Base-by-base conservation (phyloP, 2,888 invertebrate species). In the Priocnemis perturbator region DNA sequence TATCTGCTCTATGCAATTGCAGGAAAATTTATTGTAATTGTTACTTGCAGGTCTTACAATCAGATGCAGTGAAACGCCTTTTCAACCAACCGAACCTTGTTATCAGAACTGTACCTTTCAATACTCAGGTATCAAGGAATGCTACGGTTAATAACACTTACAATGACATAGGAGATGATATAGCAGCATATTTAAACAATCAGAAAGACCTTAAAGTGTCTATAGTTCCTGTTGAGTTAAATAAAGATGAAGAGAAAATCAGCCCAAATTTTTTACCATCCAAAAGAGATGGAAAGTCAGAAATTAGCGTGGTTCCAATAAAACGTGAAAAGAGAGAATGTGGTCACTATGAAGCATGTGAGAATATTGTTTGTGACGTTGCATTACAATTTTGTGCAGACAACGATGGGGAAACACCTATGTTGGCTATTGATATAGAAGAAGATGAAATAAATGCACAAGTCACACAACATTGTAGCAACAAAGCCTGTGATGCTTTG, bases 1-100 rank as follows among this genome's bases (percentile, higher is more conserved):
- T 5, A 3, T 26, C 5, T 26, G 26, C 5, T 5, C 5, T 45
- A 56, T 15, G 14, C 20, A 17, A 5, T 45, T 60, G 19, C 61
- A 17, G 52, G 21, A 11, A 9, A 7, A 7, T 37, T 37, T 3
- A 37, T 37, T 37, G 56, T 55, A 3, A 5, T 53, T 61, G 17
- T 61, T 60, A 47, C 55, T 76, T 68, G 0, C 67, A 88, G 87
- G 81, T 88, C 1, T 69, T 88, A 4, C 81, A 87, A 37, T 86
- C 88, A 0, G 87, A 87, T 7, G 75, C 85, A 7, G 86, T 88
- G 1, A 83, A 85, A 68, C 78, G 87, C 19, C 78, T 88, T 4
- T 78, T 87, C n/a, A 86, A 77, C 66, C 86, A 86, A 52, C 88
- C 87, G 14, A 87, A 88, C 57, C 83, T 87, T 26, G 68, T 86